Base-by-base conservation (phyloP, 2,888 invertebrate species). In the Agelastica alni region DNA sequence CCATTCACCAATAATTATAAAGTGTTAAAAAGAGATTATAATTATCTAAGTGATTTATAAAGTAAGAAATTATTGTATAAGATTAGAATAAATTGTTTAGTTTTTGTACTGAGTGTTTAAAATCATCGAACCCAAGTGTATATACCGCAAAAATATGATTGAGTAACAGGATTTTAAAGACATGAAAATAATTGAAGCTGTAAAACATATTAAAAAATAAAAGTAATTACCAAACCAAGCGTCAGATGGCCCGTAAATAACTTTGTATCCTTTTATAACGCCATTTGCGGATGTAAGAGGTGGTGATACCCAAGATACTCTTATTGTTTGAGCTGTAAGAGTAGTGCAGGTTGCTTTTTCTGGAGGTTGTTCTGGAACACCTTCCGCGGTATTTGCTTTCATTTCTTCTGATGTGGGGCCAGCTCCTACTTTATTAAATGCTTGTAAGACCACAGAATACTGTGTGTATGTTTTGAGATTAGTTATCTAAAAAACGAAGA, bases 401-500 rank as follows among this genome's bases (percentile, higher is more conserved):
- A 90, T 85, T 77, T 95, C 94, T 45, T 89, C 88, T 36, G 93
- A 92, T 71, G 91, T 85, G 0, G 96, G 96, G 20, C 96, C 96
- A 1, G 93, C 88, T 9, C 96, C 96, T 69, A 94, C 89, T 77
- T 92, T 91, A 78, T 96, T 97, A 75, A 93, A 96, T 0, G 93
- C 94, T 79, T 95, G 95, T 5, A 96, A 93, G 13, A 96, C 94
- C 14, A 96, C 90, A n/a, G 93, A 88, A 78, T 96, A 96, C 75
- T 94, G 93, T 0, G 95, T 96, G 79, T 96, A 96, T 0, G 93
- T 95, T 72, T 87, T 88, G 72, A 61, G 71, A 63, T 71, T 74
- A 6, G 71, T 67, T 43, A 72, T 71, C 68, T 70, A 44, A 30
- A 57, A 56, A n/a, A n/a, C n/a, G n/a, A 31, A 32, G 3, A 28